phyloP scores from a whole-genome alignment of 2,113 vertebrate species.

The Scortum barcoo region DNA sequence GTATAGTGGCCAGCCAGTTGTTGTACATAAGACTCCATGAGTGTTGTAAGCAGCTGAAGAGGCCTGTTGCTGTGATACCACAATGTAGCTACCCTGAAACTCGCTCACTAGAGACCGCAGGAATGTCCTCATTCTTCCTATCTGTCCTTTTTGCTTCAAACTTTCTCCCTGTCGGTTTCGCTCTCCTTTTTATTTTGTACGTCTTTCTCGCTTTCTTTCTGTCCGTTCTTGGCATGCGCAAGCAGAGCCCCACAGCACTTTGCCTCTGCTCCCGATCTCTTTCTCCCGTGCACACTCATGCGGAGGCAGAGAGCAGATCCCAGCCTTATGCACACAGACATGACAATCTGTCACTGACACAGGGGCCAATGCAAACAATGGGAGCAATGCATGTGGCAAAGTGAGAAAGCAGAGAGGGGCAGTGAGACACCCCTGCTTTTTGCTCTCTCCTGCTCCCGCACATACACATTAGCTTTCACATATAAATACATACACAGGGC shows the following conservation, averaged over 20 bases:
- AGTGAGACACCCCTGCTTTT: slow-evolving; percentile 42
- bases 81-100: slow-evolving; percentile 57
- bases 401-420: slow-evolving; percentile 61
- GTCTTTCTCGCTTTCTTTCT: slow-evolving; percentile 62
- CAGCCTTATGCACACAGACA: slow-evolving; percentile 68
- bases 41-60: slow-evolving; percentile 71
- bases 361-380: slow-evolving; percentile 78
- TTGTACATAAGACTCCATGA: slow-evolving; percentile 59
- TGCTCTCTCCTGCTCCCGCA: slow-evolving; percentile 44
- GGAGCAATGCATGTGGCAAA: slow-evolving; percentile 71
- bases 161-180: slow-evolving; percentile 40
- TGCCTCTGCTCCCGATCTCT: slow-evolving; percentile 32
- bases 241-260: slow-evolving; percentile 59
- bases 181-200: slow-evolving; percentile 49
- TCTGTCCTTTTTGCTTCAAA: slow-evolving; percentile 48
- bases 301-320: slow-evolving; percentile 48
- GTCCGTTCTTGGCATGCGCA: slow-evolving; percentile 65
- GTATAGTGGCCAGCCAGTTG: slow-evolving; percentile 46
- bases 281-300: slow-evolving; percentile 37
- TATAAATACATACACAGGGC: slow-evolving; percentile 72
- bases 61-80: slow-evolving; percentile 74
- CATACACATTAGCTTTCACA: slow-evolving; percentile 59
- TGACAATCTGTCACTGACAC: slow-evolving; percentile 83
- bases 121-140: slow-evolving; percentile 67
- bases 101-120: slow-evolving; percentile 57